Percentiles rank a stretch among this genome's conserved stretches.
Conservation (phyloP, 2,113 vertebrate species). For the Neotragus pygmaeus region DNA sequence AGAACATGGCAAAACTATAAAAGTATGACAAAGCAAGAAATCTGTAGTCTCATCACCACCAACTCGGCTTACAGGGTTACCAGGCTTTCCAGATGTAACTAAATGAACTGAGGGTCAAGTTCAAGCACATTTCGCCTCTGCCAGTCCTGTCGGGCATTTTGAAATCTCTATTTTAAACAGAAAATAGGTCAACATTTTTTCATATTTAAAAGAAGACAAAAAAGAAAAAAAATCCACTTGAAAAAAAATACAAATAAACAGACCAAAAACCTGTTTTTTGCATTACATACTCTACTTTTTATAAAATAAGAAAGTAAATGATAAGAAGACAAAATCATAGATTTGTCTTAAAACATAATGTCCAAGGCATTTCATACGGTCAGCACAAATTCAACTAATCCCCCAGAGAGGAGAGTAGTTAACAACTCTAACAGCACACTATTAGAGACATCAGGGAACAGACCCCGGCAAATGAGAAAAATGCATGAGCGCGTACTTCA, state of each 20-base stretch:
- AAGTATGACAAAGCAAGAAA: slow-evolving; percentile 4
- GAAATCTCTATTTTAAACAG: slow-evolving; percentile 19
- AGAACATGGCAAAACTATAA: slow-evolving; percentile 6
- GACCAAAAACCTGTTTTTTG: neutral
- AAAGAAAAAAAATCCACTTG: neutral
- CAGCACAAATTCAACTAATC: neutral
- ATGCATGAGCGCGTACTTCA: neutral
- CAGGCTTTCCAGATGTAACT: neutral
- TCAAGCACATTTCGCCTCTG: neutral
- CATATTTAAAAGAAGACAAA: slow-evolving; percentile 12
- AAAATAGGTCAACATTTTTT: slow-evolving; percentile 12
- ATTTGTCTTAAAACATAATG: slow-evolving; percentile 5
- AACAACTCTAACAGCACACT: neutral
- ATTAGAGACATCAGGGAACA: neutral
- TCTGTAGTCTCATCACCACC: neutral
- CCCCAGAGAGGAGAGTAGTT: neutral
- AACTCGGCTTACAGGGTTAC: neutral
- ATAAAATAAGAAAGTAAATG: neutral
- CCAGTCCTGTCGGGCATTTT: neutral
- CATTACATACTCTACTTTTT: neutral
- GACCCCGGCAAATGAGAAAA: neutral
- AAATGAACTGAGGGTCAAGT: neutral
- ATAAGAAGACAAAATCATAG: neutral
- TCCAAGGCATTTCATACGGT: neutral
- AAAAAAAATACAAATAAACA: neutral